A percentile compares a stretch with the other conserved stretches of the same genome.
These are phyloP conservation scores for Atethmia centrago DNA, from an alignment of 2,888 invertebrate genomes.

Conservation along the genomic window DNA sequence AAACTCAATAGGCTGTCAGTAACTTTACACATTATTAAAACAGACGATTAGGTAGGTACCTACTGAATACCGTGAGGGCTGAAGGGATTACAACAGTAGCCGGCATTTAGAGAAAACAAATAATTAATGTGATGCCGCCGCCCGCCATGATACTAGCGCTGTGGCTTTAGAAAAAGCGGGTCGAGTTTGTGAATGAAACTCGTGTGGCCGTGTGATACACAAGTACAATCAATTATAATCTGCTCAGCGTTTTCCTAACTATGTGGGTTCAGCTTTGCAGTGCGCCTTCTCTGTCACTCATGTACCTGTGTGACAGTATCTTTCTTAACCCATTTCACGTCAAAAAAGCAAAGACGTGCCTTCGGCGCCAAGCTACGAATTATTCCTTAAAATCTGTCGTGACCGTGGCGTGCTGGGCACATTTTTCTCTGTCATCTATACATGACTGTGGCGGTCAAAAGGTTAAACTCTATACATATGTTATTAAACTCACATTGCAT, in stretches of 20 bases:
- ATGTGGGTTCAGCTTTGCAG: background rate
- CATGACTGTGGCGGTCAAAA: too few species aligned
- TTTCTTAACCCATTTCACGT: too few species aligned
- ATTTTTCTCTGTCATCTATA: too few species aligned
- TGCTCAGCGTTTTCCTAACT: background rate
- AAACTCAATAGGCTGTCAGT: background rate
- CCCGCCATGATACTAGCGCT: constrained; percentile 22
- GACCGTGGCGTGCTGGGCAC: too few species aligned
- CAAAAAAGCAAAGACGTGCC: too few species aligned
- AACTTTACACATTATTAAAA: constrained; percentile 16
- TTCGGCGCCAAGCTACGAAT: too few species aligned
- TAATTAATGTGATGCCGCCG: constrained; percentile 45
- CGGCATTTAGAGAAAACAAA: constrained; percentile 30
- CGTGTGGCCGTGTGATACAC: too few species aligned
- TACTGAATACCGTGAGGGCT: constrained; percentile 11
- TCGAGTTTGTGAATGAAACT: background rate
- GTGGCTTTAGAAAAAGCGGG: constrained; percentile 31
- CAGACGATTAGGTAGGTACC: background rate
- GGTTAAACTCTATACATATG: too few species aligned
- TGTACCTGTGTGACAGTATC: too few species aligned
- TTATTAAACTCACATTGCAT: too few species aligned
- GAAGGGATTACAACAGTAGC: constrained; percentile 19
- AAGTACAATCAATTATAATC: background rate
- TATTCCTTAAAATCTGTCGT: too few species aligned
- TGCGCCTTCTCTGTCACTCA: too few species aligned